phyloP scores from a whole-genome alignment of 2,888 invertebrate species.

The Apamea anceps region DNA sequence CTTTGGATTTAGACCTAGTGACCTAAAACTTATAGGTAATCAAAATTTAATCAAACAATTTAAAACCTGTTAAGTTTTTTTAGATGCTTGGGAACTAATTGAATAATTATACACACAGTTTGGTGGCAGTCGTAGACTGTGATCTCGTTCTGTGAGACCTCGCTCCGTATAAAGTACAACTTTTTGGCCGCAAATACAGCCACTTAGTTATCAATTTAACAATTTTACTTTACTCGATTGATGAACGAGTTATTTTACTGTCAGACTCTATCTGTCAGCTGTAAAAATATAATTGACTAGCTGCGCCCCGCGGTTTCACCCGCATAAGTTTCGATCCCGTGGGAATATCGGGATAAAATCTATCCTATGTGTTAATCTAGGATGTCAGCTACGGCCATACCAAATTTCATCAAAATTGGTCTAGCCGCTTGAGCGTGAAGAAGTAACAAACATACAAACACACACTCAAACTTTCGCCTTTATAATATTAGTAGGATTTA shows the following conservation, averaged over 20 bases:
- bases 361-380: too few relatives aligned
- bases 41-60: neutral
- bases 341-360: too few relatives aligned
- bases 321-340: too few relatives aligned
- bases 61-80: neutral
- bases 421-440: too few relatives aligned
- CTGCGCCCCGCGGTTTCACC: too few relatives aligned
- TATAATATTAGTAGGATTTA: neutral
- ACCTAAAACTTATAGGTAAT: conserved; percentile 27
- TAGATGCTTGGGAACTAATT: conserved; percentile 9
- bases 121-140: neutral
- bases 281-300: neutral
- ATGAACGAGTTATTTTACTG: neutral
- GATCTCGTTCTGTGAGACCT: conserved; percentile 32
- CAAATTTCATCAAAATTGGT: too few relatives aligned
- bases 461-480: too few relatives aligned
- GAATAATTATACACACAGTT: conserved; percentile 17
- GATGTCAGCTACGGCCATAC: too few relatives aligned
- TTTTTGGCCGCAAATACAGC: conserved; percentile 16
- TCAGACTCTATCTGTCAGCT: neutral
- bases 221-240: neutral
- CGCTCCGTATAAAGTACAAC: conserved; percentile 29
- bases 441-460: too few relatives aligned
- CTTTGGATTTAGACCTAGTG: neutral
- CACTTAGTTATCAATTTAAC: neutral